A percentile compares a stretch with the other conserved stretches of the same genome.
Conservation (phyloP, 2,797 vertebrate species). For the Centroberyx gerrardi region DNA sequence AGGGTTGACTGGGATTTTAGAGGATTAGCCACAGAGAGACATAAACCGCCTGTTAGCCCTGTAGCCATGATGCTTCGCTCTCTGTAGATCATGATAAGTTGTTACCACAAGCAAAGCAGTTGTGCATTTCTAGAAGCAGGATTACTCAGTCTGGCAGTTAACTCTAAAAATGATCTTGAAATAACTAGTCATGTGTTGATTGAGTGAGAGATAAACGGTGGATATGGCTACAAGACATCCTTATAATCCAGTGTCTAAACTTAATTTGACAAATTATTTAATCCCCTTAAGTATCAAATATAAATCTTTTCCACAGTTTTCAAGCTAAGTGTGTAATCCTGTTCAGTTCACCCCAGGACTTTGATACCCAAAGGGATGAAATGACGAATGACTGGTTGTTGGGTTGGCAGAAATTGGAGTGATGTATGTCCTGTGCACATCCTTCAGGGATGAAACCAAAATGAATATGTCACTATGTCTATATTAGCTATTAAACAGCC, state of each 20-base stretch:
- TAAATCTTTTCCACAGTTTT: neutral
- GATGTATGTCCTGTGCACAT: too few relatives aligned
- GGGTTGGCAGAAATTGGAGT: too few relatives aligned
- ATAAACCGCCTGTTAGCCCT: slow-evolving; percentile 40
- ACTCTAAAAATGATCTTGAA: slow-evolving; percentile 16
- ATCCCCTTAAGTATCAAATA: neutral
- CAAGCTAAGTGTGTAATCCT: neutral
- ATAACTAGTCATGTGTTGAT: slow-evolving; percentile 36
- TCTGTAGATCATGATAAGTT: neutral
- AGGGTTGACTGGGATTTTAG: slow-evolving; percentile 49
- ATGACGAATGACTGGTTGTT: neutral
- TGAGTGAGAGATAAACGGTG: slow-evolving; percentile 1
- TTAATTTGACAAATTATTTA: slow-evolving; percentile 4
- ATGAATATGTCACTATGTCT: too few relatives aligned
- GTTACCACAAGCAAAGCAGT: neutral
- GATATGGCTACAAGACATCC: slow-evolving; percentile 9
- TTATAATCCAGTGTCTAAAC: neutral
- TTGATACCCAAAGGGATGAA: neutral
- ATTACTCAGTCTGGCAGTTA: slow-evolving; percentile 5
- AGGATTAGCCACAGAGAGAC: slow-evolving; percentile 57
- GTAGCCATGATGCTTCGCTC: slow-evolving; percentile 34
- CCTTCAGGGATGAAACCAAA: too few relatives aligned
- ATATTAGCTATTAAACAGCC: too few relatives aligned
- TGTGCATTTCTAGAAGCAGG: slow-evolving; percentile 8
- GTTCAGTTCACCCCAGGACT: neutral